Evolutionary conservation across 2,797 vertebrate species (phyloP).

Genomic region (Aeoliscus strigatus): DNA sequence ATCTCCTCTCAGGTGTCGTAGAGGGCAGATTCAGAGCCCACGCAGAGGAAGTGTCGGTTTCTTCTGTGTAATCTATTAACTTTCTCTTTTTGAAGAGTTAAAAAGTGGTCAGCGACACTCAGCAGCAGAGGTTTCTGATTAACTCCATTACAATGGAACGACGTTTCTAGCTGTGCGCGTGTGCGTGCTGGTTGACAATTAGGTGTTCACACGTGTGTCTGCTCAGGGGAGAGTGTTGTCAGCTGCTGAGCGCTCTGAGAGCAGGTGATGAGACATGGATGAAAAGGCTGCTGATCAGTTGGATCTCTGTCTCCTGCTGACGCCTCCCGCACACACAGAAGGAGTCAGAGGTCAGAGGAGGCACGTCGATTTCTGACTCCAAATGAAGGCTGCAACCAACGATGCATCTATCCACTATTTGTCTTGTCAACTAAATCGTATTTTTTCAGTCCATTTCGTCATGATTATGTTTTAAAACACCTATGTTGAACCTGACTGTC

Average conservation of each 20-base stretch:
- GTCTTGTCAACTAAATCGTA: too few relatives aligned
- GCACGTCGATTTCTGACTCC: too few relatives aligned
- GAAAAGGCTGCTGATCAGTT: slow-evolving; percentile 33
- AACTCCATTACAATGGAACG: slow-evolving; percentile 38
- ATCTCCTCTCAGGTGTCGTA: too few relatives aligned
- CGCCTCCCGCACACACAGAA: too few relatives aligned
- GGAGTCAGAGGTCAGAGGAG: too few relatives aligned
- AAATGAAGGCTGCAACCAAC: too few relatives aligned
- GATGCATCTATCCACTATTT: too few relatives aligned
- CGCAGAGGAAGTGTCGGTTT: slow-evolving; percentile 26
- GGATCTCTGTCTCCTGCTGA: slow-evolving; percentile 3
- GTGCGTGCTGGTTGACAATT: slow-evolving; percentile 12
- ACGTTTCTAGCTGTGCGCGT: slow-evolving; percentile 13
- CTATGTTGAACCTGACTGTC: too few relatives aligned
- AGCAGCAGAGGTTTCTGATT: slow-evolving; percentile 33
- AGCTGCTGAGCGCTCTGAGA: slow-evolving; percentile 31
- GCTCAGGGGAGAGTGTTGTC: slow-evolving; percentile 34
- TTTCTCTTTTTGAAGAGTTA: slow-evolving; percentile 44
- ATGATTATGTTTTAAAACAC: too few relatives aligned
- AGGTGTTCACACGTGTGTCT: slow-evolving; percentile 41
- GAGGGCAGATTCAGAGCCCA: slow-evolving; percentile 5
- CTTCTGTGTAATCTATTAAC: slow-evolving; percentile 25
- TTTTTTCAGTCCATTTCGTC: too few relatives aligned
- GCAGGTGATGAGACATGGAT: slow-evolving; percentile 47
- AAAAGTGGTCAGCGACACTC: slow-evolving; percentile 22